Base-by-base conservation (phyloP, 2,888 invertebrate species). In the Synergus itoensis region DNA sequence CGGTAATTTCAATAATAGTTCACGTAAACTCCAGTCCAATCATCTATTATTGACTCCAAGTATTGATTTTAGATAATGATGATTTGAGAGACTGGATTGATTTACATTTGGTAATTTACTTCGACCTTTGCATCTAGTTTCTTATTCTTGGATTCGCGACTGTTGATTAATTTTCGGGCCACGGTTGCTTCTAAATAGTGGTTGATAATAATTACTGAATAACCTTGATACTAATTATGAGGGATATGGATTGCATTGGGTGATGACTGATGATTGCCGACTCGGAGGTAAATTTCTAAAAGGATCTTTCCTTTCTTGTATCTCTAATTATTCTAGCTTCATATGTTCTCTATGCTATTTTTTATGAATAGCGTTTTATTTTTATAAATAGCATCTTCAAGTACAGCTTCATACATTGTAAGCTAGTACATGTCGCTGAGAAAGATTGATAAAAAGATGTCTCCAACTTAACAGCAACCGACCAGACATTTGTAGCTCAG, bases 1-100 rank as follows among this genome's bases (percentile, higher is more conserved):
- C 65, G 65, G 65, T 43, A 16, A 65, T 65, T 65, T 65, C n/a
- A 8, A 43, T 65, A 41, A 43, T 41, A 65, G 41, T 43, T 65
- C 41, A 60, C 18, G 18, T 41, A 12, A 18, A 41, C 16, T 43
- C 12, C 18, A 18, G n/a, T 43, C 11, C 18, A n/a, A 40, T 21
- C n/a, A 21, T 16, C n/a, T 65, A n/a, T 41, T 18, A 36, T 64
- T 64, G 14, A 40, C n/a, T 64, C 16, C 40, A 16, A 64, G 7
- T n/a, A 18, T 64, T 64, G 40, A 16, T 40, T 36, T 36, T 64
- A 7, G 14, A 36, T 16, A 64, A 8, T 12, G 1, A 40, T 64
- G n/a, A 53, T 18, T 9, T 1, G 28, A 28, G 28, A 28, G 28
- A 28, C 28, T 28, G 28, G n/a, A 53, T 18, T 9, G n/a, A 18